phyloP scores from a whole-genome alignment of 2,797 vertebrate genomes.

The Pelodytes ibericus region DNA sequence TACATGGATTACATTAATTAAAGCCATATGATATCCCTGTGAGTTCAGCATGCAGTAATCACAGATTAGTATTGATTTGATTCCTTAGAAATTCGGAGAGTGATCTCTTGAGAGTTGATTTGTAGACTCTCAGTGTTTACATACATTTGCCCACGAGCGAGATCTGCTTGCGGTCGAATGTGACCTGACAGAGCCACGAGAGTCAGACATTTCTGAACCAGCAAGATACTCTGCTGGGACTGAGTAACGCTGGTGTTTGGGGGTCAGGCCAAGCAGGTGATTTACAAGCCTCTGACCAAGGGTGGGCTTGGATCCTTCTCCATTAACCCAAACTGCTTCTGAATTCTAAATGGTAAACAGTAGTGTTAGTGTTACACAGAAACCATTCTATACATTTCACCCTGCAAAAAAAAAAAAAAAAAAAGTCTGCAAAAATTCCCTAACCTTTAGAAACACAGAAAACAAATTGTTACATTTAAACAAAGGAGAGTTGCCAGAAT shows the following conservation, averaged over 20 bases:
- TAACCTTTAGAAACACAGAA: too few relatives aligned
- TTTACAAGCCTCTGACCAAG: slow-evolving; percentile 95
- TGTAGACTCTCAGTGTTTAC: slow-evolving; percentile 67
- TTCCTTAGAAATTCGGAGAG: slow-evolving; percentile 60
- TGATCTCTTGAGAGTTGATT: slow-evolving; percentile 61
- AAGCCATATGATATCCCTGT: slow-evolving; percentile 25
- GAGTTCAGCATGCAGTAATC: slow-evolving; percentile 74
- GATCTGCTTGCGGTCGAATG: slow-evolving; percentile 85
- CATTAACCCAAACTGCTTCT: slow-evolving; percentile 75
- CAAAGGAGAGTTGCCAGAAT: too few relatives aligned
- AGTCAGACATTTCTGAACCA: slow-evolving; percentile 72
- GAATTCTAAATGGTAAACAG: slow-evolving; percentile 82
- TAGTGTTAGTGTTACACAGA: slow-evolving; percentile 61
- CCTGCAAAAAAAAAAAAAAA: too few relatives aligned
- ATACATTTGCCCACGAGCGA: slow-evolving; percentile 95
- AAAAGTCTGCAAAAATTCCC: too few relatives aligned
- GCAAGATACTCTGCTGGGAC: slow-evolving; percentile 84
- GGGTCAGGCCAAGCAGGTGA: slow-evolving; percentile 91
- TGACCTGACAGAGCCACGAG: slow-evolving; percentile 72
- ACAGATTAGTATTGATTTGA: slow-evolving; percentile 59
- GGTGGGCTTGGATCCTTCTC: slow-evolving; percentile 87
- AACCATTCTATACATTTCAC: too few relatives aligned
- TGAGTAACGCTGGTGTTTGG: slow-evolving; percentile 82
- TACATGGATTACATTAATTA: neutral
- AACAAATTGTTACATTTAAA: too few relatives aligned